These are phyloP conservation scores for Dryoscopus gambensis DNA, from an alignment of 2,113 vertebrate species.

Conservation along the genomic window DNA sequence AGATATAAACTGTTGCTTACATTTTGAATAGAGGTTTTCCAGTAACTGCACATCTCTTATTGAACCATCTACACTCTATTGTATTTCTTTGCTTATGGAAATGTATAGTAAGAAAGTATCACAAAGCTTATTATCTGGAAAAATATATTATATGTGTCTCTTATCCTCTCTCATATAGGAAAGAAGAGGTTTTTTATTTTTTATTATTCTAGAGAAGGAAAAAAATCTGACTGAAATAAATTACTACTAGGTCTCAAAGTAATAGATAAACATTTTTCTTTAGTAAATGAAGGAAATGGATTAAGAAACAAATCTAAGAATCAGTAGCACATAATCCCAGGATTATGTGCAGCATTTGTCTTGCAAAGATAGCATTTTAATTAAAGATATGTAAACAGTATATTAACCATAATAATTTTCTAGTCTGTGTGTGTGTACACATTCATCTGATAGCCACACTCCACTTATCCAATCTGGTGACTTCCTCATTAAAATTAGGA, in stretches of 20 bases:
- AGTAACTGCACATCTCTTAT: background rate
- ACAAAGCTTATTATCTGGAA: background rate
- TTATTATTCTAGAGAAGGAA: background rate
- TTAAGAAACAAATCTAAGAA: background rate
- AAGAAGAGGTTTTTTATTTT: accelerated
- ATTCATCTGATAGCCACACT: background rate
- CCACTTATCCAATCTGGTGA: background rate
- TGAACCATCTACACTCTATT: background rate
- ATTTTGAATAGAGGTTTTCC: background rate
- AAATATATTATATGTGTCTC: background rate
- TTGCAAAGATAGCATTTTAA: slow-evolving; percentile 17
- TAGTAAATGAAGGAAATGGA: background rate
- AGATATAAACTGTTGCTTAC: background rate
- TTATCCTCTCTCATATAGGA: background rate
- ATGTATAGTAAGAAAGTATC: background rate
- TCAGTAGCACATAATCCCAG: slow-evolving; percentile 14
- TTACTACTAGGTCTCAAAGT: background rate
- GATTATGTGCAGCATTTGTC: background rate
- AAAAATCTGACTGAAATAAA: background rate
- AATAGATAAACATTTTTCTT: background rate
- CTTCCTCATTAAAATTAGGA: background rate
- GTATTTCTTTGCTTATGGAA: background rate
- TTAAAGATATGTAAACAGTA: slow-evolving; percentile 25
- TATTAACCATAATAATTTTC: slow-evolving; percentile 2
- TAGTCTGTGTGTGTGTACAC: background rate